A percentile compares a stretch with the other conserved stretches of the same genome.
These are phyloP conservation scores for Chionis minor DNA, from an alignment of 2,113 vertebrate genomes.

Conservation along the genomic window DNA sequence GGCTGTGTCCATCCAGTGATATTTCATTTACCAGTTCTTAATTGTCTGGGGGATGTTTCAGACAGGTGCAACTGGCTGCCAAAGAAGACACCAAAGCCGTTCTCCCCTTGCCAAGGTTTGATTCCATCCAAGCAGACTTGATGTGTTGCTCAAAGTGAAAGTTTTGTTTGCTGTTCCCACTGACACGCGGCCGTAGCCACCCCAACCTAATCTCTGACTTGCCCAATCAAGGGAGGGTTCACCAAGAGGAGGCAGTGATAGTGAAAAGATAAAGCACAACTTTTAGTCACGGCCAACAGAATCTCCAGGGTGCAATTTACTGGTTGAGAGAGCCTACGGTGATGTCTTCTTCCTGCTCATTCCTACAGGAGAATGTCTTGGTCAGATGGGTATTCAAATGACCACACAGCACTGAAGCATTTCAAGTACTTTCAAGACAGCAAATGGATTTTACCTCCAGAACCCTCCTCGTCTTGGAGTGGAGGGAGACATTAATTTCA, in stretches of 20 bases:
- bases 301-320: background rate
- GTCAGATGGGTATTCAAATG: background rate
- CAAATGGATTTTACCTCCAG: background rate
- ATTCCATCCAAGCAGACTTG: background rate
- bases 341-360: background rate
- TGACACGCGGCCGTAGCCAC: background rate
- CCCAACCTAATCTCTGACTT: background rate
- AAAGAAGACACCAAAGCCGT: background rate
- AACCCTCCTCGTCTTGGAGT: background rate
- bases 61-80: background rate
- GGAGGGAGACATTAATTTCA: background rate
- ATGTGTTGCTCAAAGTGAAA: background rate
- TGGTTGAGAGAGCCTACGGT: background rate
- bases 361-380: background rate
- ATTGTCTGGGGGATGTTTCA: background rate
- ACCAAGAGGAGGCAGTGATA: background rate
- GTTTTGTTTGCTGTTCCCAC: background rate
- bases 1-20: background rate
- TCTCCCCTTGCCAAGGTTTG: background rate
- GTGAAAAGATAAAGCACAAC: background rate
- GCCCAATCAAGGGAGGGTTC: background rate
- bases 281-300: background rate
- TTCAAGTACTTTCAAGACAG: background rate
- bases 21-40: background rate
- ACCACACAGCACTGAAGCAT: background rate